Base-by-base conservation (phyloP, 2,797 vertebrate species). In the Ctenosaura bakeri region DNA sequence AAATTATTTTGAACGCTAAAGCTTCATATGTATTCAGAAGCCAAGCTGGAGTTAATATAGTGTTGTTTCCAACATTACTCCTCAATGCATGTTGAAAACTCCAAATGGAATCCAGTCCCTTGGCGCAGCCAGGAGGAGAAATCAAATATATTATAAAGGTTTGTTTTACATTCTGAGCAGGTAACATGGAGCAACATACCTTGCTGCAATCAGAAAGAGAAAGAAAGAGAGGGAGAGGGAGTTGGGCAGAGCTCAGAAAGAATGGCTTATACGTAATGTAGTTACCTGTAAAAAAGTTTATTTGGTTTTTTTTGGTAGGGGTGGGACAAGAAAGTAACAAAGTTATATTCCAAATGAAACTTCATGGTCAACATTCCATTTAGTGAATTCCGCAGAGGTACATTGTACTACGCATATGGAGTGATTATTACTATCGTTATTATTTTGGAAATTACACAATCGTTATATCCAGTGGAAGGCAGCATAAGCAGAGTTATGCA, bases 91-190 rank as follows among this genome's bases (percentile, higher is more conserved):
- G 74, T 92, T 85, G 80, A 92, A 78, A 90, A 91, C 90, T 88
- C 90, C 88, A 95, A 90, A 92, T 93, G 84, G 91, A 94, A 91
- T 64, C 84, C 71, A 54, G 90, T 93, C 89, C 88, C 87, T 92
- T 88, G 69, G n/a, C 93, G 93, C 91, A 86, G 90, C 38, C 29
- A 80, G 90, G 0, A 20, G 88, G 54, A 26, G 29, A 92, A 93
- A 90, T 80, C 73, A 84, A 24, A 86, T 84, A 92, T 92, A 93
- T 91, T 86, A 91, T 90, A 93, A 89, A 83, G 20, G 90, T 92
- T 91, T 93, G 71, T 94, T 96, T 87, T 94, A 82, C 92, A 96
- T 94, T 94, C 96, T 85, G 85, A 94, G 89, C 93, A 95, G 92
- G 86, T 89, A 95, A 93, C 84, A 90, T 82, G 88, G 91, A 95